Evolutionary conservation across 92 coral and sea anemone species (phyloP), one percentile per base, ranked within the genome.

Genomic region (Bergia sp.): DNA sequence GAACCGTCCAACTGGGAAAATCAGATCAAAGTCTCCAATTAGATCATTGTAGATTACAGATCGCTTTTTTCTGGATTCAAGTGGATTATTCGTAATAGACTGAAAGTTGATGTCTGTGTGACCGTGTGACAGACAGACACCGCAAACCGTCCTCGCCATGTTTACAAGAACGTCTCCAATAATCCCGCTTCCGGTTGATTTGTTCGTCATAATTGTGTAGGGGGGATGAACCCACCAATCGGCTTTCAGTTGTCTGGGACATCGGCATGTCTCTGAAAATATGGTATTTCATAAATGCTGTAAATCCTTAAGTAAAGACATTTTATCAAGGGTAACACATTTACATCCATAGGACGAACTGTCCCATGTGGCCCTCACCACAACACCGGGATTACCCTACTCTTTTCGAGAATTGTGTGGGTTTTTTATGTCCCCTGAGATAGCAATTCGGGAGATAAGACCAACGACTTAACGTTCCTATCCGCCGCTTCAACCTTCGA

Each of bases 211-310:
- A 5, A 79, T 91, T 13, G 93, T 79, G 77, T 89, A 86, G 5
- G 96, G 96, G 55, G 94, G 93, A 0, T 88, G 73, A 39, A 47
- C 47, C 88, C 87, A 90, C 93, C 93, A 94, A 79, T 90, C 85
- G 9, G 93, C 90, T 57, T 84, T 80, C 41, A 94, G 86, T 65
- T 85, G 72, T 78, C 89, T 88, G 76, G 91, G 92, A 88, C 96
- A 94, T 67, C 93, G 93, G 86, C 96, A 94, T 15, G 96, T 94
- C 90, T 86, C 96, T 94, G 79, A 74, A 37, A 88, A 21, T 4
- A 45, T 13, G 4, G 6, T 5, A 15, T 11, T 13, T 37, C 29
- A 81, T 36, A 0, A 72, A 9, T 72, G 23, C 29, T 72, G 21
- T 4, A 71, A 29, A 72, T 12, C 76, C 16, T 53, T 53, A 11